Percentiles rank a stretch among this genome's conserved stretches.
Evolutionary conservation across 2,797 vertebrate genomes (phyloP).

Genomic region (Ciconia nigra): DNA sequence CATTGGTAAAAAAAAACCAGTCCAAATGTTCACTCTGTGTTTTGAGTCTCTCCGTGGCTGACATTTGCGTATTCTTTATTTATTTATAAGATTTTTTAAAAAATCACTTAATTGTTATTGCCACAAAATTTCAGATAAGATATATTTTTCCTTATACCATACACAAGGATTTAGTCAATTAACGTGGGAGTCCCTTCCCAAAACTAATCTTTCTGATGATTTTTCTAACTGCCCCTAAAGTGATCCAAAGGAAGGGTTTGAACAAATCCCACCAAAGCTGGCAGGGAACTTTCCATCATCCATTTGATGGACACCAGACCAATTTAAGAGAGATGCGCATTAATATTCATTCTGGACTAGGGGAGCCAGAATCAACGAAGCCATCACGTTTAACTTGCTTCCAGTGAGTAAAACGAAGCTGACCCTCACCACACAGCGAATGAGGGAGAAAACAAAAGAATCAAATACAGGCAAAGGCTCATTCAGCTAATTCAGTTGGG

Average conservation of each 20-base stretch:
- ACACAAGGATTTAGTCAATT: neutral
- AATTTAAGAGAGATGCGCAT: fast-evolving
- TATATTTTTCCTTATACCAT: neutral
- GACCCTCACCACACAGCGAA: neutral
- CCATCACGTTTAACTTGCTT: neutral
- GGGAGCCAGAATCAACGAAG: neutral
- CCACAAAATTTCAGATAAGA: neutral
- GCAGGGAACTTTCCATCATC: neutral
- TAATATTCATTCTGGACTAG: neutral
- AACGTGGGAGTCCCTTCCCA: neutral
- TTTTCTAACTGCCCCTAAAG: neutral
- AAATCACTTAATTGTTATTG: neutral
- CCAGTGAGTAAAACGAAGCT: neutral
- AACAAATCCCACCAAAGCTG: neutral
- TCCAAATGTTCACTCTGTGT: neutral
- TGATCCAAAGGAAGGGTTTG: neutral
- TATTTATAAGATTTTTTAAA: neutral
- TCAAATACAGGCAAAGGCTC: neutral
- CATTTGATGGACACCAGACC: neutral
- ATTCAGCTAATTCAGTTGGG: neutral
- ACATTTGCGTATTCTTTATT: neutral
- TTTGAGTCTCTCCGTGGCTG: neutral
- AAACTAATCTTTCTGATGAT: neutral
- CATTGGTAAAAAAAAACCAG: neutral
- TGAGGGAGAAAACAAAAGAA: neutral